Conservation (phyloP, 2,113 vertebrate species). For the Baryphthengus martii region DNA sequence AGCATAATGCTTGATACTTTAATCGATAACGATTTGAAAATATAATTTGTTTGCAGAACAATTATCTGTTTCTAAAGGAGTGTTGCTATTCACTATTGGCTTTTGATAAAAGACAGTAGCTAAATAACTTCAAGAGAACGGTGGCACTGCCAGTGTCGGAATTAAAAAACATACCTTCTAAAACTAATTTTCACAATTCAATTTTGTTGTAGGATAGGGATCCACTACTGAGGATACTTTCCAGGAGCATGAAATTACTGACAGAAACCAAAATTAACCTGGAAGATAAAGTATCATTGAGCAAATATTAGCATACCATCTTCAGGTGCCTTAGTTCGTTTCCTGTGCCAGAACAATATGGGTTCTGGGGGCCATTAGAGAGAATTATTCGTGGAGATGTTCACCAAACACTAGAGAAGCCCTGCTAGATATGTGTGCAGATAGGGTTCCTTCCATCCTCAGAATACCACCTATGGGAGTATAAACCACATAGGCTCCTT, state of each 20-base stretch:
- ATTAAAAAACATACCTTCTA: neutral
- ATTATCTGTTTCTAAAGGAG: neutral
- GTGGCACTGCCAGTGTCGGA: neutral
- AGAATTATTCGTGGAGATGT: neutral
- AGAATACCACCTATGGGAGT: fast-evolving
- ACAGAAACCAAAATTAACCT: neutral
- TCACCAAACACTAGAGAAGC: neutral
- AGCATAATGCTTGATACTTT: neutral
- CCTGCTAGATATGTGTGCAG: neutral
- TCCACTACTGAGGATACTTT: neutral
- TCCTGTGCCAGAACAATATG: neutral
- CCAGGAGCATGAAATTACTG: neutral
- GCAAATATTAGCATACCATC: too few relatives aligned
- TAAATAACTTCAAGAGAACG: neutral
- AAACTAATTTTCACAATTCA: neutral
- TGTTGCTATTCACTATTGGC: neutral
- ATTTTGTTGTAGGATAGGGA: neutral
- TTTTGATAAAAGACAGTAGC: neutral
- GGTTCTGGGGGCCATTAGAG: neutral
- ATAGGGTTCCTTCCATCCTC: neutral
- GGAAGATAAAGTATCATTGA: neutral
- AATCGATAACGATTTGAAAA: neutral
- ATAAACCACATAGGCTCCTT: neutral
- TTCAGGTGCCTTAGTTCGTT: neutral
- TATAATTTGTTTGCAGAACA: neutral